These are phyloP conservation scores for Chaetops frenatus DNA, from an alignment of 2,113 vertebrate species.

Conservation along the genomic window DNA sequence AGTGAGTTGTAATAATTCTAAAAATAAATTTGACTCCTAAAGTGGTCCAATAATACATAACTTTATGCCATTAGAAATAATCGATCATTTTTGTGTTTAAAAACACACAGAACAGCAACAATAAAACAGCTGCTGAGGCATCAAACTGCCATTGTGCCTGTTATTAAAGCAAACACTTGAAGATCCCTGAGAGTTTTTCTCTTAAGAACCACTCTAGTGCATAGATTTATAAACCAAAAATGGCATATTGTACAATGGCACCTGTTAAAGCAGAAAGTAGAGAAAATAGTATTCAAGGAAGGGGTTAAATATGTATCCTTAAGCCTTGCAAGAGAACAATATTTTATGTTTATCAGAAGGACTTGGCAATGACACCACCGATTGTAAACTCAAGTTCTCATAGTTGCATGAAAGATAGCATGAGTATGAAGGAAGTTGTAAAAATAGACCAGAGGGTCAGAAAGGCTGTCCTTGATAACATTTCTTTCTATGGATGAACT, in stretches of 20 bases:
- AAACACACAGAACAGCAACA: background rate
- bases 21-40: background rate
- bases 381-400: background rate
- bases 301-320: background rate
- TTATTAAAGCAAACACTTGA: background rate
- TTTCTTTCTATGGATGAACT: background rate
- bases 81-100: background rate
- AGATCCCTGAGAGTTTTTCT: background rate
- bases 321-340: background rate
- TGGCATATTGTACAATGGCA: background rate
- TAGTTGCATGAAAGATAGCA: background rate
- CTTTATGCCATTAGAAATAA: background rate
- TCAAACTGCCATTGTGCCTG: background rate
- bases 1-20: background rate
- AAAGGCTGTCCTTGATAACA: background rate
- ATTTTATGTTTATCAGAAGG: background rate
- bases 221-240: background rate
- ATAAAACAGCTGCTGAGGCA: background rate
- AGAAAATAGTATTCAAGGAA: background rate
- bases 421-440: background rate
- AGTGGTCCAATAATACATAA: background rate
- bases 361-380: accelerated
- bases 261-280: background rate
- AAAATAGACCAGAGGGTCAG: background rate
- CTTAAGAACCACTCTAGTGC: background rate